These are phyloP conservation scores for Yasuhikotakia modesta DNA, from an alignment of 2,797 vertebrate species.

Conservation along the genomic window DNA sequence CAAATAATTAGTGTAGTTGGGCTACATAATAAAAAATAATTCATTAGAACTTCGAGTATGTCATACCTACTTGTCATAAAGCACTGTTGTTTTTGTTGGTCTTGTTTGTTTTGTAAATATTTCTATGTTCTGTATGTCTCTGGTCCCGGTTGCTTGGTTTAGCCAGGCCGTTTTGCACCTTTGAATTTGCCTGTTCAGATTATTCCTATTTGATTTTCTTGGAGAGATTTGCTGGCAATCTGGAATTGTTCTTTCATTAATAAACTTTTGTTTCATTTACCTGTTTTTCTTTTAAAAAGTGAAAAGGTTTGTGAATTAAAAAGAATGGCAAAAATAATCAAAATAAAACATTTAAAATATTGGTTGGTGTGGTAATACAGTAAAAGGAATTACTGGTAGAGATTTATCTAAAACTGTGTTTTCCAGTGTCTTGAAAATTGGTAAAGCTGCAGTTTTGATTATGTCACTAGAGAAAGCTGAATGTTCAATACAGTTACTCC, in stretches of 20 bases:
- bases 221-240: conserved; percentile 84
- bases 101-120: conserved; percentile 80
- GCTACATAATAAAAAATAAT: conserved; percentile 53
- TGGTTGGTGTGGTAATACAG: neutral
- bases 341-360: conserved; percentile 2
- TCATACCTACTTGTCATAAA: conserved; percentile 73
- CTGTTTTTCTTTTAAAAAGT: conserved; percentile 77
- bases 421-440: neutral
- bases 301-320: conserved; percentile 35
- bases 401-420: neutral
- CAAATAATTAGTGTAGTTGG: conserved; percentile 34
- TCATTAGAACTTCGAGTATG: conserved; percentile 66
- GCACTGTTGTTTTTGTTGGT: conserved; percentile 75
- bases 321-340: conserved; percentile 1
- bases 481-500: neutral
- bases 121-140: conserved; percentile 70
- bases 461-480: neutral
- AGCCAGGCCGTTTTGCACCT: conserved; percentile 71
- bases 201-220: conserved; percentile 66
- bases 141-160: conserved; percentile 58
- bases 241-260: conserved; percentile 83
- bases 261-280: conserved; percentile 66
- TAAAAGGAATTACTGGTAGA: neutral
- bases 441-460: neutral
- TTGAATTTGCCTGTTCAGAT: conserved; percentile 78